Base-by-base conservation (phyloP, 1,140 invertebrate species). In the Euwallacea similis region DNA sequence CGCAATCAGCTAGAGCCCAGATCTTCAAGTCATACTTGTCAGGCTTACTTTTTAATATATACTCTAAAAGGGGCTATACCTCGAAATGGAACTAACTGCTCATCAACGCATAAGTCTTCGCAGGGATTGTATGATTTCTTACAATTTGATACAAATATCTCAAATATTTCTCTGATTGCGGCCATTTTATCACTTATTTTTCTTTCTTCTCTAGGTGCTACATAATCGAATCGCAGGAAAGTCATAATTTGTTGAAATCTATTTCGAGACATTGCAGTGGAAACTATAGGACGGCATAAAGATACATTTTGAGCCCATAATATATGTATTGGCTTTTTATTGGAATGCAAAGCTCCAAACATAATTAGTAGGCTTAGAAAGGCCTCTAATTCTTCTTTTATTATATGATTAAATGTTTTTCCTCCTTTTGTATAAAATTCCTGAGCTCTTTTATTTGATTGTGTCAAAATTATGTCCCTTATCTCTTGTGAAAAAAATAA, bases 161-260 rank as follows among this genome's bases (percentile, higher is more conserved):
- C n/a, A n/a, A n/a, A n/a, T n/a, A n/a, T 42, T 7, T 79, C 68
- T 73, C 79, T 43, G 42, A 82, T 76, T 68, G 74, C 73, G 59
- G 75, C 75, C 7, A 82, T 69, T 58, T 81, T 81, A 72, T 83
- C 80, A 13, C 54, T 62, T n/a, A 9, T n/a, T 70, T 62, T 69
- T 58, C 74, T 54, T 66, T 76, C 55, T 10, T 67, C 42, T 53
- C 77, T 68, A 44, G 76, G 76, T 41, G 72, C 62, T 59, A 74
- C 76, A 63, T 78, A 73, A 66, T 76, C 75, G 69, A 76, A 79
- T 16, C 76, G 53, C 46, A 75, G 61, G 69, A 74, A 76, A 6
- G 63, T 53, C 59, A 71, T 68, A 75, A n/a, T n/a, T n/a, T n/a
- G n/a, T n/a, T n/a, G n/a, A n/a, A n/a, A n/a, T n/a, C n/a, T n/a